Conservation (phyloP, 2,888 invertebrate genomes). For the Neoitamus cyanurus region DNA sequence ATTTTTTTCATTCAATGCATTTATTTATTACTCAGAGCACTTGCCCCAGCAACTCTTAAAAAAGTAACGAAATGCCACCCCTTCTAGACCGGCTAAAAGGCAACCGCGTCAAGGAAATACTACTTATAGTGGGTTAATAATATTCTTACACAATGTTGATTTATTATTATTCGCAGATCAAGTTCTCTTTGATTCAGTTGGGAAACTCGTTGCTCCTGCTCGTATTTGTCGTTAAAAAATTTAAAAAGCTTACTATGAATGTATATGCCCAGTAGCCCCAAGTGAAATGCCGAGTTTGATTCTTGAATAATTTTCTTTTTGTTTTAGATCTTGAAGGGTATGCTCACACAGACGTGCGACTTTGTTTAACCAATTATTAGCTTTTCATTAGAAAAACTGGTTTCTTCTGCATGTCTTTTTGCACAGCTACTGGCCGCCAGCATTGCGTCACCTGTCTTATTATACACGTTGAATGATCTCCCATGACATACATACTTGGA, state of each 20-base stretch:
- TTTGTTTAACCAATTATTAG: neutral
- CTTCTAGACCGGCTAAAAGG: neutral
- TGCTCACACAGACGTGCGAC: neutral
- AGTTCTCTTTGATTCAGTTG: no score
- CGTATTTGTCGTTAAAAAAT: neutral
- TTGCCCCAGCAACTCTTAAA: neutral
- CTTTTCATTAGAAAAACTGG: neutral
- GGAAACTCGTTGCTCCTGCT: neutral
- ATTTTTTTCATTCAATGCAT: neutral
- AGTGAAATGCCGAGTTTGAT: neutral
- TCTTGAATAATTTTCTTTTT: neutral
- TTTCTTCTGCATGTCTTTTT: neutral
- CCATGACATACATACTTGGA: neutral
- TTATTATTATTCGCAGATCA: neutral
- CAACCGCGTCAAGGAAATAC: neutral
- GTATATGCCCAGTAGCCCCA: neutral
- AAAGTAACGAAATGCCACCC: neutral
- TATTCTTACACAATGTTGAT: neutral
- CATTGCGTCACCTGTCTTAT: neutral
- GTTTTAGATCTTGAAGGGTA: neutral
- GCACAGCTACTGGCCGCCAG: neutral
- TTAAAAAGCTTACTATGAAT: neutral
- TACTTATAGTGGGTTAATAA: neutral
- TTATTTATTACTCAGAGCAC: neutral
- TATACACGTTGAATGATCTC: conserved; percentile 1